Evolutionary conservation across 2,888 invertebrate genomes (phyloP), one percentile per base, ranked within the genome.

Genomic region (Thymelicus sylvestris): DNA sequence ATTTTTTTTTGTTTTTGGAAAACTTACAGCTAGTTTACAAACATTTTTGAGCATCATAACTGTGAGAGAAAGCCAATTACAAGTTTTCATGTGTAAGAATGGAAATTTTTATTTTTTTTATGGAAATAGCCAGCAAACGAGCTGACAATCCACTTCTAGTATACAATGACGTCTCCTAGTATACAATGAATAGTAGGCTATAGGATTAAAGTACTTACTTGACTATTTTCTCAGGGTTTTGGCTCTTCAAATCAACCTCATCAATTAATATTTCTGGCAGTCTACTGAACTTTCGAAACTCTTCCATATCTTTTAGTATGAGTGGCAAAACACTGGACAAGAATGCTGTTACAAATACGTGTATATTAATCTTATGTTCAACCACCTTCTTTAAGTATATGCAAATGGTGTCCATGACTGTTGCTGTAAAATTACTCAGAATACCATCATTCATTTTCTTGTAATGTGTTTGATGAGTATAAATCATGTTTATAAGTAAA

Each of bases 401-500:
- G 65, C 93, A 93, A 7, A 94, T 68, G 6, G 77, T 79, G 65
- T 80, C 85, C 86, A 94, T 88, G 7, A 84, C 79, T 55, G 89
- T 87, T 1, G 81, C 79, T 0, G 94, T 90, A 48, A 94, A 85
- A 79, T 95, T 94, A 38, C 86, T 80, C 2, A 96, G 82, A 0
- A 95, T 90, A 44, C 87, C 88, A 13, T 93, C 87, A 0, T 95
- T 91, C 64, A 97, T 91, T 10, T 80, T 82, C 0, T 82, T 91
- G 2, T 94, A 80, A 52, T 94, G 91, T 13, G 85, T 82, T 70
- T 97, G 97, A 13, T 95, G 95, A 75, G 96, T 96, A 80, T 96
- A 97, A 64, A 97, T 91, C 76, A 96, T 92, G n/a, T 96, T 90
- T 38, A 98, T 86, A 13, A 97, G 87, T 52, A 96, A 85, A 8